Evolutionary conservation across 2,797 vertebrate species (phyloP).

Genomic region (Monodelphis domestica): DNA sequence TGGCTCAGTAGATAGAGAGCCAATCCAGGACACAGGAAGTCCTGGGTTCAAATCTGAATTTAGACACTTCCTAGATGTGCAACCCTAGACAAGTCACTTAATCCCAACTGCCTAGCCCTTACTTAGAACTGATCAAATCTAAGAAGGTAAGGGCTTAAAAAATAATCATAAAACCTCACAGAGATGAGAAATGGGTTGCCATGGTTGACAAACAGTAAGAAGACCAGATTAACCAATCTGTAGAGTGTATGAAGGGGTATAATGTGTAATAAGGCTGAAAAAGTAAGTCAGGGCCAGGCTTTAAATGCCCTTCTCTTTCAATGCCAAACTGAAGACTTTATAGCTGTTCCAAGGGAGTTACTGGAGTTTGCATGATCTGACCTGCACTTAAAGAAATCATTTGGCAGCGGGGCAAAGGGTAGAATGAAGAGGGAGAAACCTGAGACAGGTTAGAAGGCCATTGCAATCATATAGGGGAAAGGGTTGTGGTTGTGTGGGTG

Average conservation of each 20-base stretch:
- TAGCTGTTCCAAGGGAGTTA: neutral
- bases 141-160: too few species aligned
- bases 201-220: neutral
- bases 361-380: neutral
- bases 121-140: too few species aligned
- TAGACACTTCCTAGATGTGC: too few species aligned
- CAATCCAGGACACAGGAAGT: too few species aligned
- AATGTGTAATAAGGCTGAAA: neutral
- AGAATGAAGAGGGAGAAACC: neutral
- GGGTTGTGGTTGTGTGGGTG: neutral
- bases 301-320: neutral
- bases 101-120: too few species aligned
- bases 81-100: too few species aligned
- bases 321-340: neutral
- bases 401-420: neutral
- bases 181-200: neutral
- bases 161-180: too few species aligned
- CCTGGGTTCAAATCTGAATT: too few species aligned
- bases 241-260: neutral
- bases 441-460: neutral
- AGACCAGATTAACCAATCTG: neutral
- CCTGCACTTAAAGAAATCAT: neutral
- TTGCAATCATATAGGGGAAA: neutral
- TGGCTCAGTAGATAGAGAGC: too few species aligned
- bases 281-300: neutral